Evolutionary conservation across 1,140 invertebrate genomes (phyloP).

Genomic region (Saccostrea echinata): DNA sequence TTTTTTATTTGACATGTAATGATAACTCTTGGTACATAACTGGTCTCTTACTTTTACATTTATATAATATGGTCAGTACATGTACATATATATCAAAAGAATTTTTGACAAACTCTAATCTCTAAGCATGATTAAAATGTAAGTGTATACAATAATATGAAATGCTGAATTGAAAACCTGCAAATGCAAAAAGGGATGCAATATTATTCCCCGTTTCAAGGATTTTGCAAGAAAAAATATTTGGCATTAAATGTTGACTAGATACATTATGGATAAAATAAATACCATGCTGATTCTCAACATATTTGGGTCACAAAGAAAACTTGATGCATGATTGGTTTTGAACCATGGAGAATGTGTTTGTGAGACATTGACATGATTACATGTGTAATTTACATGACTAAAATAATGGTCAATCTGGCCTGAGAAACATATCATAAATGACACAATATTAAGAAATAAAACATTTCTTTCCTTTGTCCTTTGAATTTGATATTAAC

Average conservation of each 20-base stretch:
- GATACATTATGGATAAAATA: conserved; percentile 8
- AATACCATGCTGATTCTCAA: not conserved
- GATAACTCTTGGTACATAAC: too few species aligned
- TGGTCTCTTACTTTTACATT: too few species aligned
- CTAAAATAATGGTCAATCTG: not conserved
- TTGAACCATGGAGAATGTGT: not conserved
- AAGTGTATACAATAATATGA: not conserved
- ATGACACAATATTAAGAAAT: too few species aligned
- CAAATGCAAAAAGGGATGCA: not conserved
- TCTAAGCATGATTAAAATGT: too few species aligned
- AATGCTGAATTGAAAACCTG: not conserved
- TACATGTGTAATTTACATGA: not conserved
- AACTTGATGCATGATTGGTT: not conserved
- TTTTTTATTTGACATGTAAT: too few species aligned
- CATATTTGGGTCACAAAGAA: not conserved
- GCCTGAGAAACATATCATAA: not conserved
- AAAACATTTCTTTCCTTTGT: too few species aligned
- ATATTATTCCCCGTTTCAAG: not conserved
- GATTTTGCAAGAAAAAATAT: not conserved
- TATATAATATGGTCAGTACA: too few species aligned
- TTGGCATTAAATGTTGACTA: conserved; percentile 26
- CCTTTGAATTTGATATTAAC: not conserved
- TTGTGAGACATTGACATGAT: not conserved
- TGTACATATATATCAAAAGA: too few species aligned
- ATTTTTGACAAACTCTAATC: too few species aligned